Percentiles rank a stretch among this genome's conserved stretches.
phyloP scores from a whole-genome alignment of 2,888 invertebrate species.

The Venustoraphidia nigricollis region DNA sequence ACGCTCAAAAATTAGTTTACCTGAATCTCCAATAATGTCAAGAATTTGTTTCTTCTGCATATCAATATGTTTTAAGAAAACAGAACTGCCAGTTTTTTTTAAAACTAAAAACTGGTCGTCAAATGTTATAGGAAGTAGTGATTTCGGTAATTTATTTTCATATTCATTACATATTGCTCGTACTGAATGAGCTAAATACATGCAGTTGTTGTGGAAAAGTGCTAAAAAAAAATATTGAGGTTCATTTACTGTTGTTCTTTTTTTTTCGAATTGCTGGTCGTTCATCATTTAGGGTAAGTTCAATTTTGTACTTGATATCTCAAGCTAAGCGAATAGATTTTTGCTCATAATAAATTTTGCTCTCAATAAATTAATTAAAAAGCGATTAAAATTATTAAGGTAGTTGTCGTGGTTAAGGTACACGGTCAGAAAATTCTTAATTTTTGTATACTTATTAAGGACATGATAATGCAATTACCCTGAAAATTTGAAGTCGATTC shows the following conservation, averaged over 20 bases:
- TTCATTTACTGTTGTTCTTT: background rate
- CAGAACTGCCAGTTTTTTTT: slow-evolving; percentile 48
- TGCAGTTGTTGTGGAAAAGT: slow-evolving; percentile 81
- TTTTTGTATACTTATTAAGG: too few species aligned
- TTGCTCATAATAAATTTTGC: too few species aligned
- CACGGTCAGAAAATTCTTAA: too few species aligned
- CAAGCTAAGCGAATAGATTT: too few species aligned
- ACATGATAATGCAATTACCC: too few species aligned
- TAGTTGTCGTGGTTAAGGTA: too few species aligned
- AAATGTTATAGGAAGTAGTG: slow-evolving; percentile 43
- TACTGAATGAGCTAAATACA: slow-evolving; percentile 66
- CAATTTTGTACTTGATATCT: too few species aligned
- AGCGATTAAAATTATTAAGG: too few species aligned
- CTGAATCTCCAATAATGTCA: slow-evolving; percentile 60
- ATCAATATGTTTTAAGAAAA: slow-evolving; percentile 56
- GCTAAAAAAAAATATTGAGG: slow-evolving; percentile 34
- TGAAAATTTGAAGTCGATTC: too few species aligned
- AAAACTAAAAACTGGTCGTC: slow-evolving; percentile 51
- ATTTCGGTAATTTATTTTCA: slow-evolving; percentile 39
- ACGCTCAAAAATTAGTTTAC: slow-evolving; percentile 23
- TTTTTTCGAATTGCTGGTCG: background rate
- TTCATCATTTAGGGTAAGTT: background rate
- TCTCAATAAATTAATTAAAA: too few species aligned
- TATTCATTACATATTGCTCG: slow-evolving; percentile 52
- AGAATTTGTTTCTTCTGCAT: slow-evolving; percentile 61